Evolutionary conservation across 2,113 vertebrate species (phyloP).

Genomic region (Podilymbus podiceps): DNA sequence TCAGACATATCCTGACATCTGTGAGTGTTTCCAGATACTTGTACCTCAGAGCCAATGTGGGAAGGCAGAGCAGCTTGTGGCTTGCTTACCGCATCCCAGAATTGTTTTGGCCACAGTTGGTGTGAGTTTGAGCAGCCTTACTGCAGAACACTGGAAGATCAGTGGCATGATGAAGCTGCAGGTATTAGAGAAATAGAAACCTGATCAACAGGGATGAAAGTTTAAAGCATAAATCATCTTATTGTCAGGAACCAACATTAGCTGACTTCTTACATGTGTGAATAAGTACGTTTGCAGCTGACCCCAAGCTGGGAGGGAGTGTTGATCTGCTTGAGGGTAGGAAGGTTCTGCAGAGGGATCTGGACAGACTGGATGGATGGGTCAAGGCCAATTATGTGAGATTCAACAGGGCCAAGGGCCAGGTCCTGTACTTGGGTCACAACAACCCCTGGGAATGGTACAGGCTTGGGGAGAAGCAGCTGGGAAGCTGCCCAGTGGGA

Average conservation of each 20-base stretch:
- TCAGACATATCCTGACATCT: neutral
- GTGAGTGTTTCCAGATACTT: neutral
- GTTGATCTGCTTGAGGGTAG: too few species aligned
- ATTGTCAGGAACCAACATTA: neutral
- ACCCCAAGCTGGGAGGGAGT: too few species aligned
- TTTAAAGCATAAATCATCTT: neutral
- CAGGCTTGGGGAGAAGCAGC: too few species aligned
- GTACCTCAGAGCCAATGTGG: accelerated
- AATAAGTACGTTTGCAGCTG: too few species aligned
- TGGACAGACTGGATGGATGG: too few species aligned
- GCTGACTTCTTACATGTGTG: neutral
- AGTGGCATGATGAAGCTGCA: neutral
- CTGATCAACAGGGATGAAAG: neutral
- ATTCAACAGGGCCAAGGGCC: too few species aligned
- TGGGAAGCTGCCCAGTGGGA: too few species aligned
- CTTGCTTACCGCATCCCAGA: neutral
- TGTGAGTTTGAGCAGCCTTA: neutral
- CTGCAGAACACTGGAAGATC: neutral
- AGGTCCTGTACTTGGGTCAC: too few species aligned
- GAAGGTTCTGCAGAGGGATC: too few species aligned
- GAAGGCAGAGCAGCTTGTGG: neutral
- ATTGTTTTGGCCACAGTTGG: neutral
- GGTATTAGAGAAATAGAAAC: neutral
- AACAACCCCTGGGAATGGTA: too few species aligned
- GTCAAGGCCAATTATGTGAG: too few species aligned